These are phyloP conservation scores for Gopherus flavomarginatus DNA, from an alignment of 2,113 vertebrate genomes.

Conservation along the genomic window DNA sequence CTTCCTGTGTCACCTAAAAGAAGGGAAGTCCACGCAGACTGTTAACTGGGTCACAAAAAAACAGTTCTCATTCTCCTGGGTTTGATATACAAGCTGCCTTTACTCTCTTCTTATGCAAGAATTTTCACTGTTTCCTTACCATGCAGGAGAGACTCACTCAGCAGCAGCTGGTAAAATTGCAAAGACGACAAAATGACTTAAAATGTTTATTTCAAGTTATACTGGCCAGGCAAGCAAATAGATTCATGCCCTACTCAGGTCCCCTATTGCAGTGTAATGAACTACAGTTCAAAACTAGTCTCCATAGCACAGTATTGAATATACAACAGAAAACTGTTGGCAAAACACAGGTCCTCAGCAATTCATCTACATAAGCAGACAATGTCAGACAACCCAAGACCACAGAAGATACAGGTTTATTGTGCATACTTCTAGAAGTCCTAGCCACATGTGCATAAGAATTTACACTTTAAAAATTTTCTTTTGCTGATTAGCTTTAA, in stretches of 20 bases:
- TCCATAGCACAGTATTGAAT: neutral
- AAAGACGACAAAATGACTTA: neutral
- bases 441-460: neutral
- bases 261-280: neutral
- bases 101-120: accelerated
- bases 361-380: neutral
- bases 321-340: neutral
- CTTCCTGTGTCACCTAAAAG: slow-evolving; percentile 94
- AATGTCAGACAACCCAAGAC: neutral
- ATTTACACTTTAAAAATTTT: neutral
- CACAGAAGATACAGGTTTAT: neutral
- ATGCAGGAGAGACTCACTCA: neutral
- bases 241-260: neutral
- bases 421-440: neutral
- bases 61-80: neutral
- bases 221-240: neutral
- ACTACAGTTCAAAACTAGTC: neutral
- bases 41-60: neutral
- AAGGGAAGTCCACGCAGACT: neutral
- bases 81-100: neutral
- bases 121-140: neutral
- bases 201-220: neutral
- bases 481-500: neutral
- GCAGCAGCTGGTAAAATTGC: neutral
- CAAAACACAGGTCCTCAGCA: neutral